phyloP scores from a whole-genome alignment of 2,113 vertebrate genomes.

The Ardeotis arabs region DNA sequence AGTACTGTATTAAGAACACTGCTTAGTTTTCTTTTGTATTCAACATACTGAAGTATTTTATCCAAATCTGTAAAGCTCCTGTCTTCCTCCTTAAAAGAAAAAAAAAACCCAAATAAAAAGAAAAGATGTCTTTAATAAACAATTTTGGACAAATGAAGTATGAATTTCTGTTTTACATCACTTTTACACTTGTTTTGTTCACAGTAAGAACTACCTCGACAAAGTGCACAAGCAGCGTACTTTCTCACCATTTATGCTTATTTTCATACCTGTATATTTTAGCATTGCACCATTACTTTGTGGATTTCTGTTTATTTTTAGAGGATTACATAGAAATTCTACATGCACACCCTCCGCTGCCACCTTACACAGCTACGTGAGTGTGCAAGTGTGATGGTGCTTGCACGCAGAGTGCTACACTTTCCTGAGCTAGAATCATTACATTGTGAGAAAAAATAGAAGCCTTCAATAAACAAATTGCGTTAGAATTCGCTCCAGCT shows the following conservation, averaged over 20 bases:
- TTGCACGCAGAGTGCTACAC: rapidly evolving
- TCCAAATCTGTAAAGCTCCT: neutral
- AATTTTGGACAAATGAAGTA: neutral
- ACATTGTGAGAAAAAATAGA: neutral
- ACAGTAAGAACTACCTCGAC: neutral
- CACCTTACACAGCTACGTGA: neutral
- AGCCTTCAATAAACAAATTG: neutral
- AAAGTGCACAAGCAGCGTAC: neutral
- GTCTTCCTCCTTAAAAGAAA: neutral
- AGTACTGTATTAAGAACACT: neutral
- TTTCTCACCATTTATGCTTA: neutral
- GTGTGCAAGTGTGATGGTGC: neutral
- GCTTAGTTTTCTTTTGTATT: neutral
- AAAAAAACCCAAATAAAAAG: neutral
- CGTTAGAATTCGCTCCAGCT: slow-evolving; percentile 31
- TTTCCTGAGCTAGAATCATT: neutral
- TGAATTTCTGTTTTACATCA: neutral
- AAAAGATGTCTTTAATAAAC: neutral
- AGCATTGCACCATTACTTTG: neutral
- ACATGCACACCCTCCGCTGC: neutral
- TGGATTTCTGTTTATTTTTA: slow-evolving; percentile 8
- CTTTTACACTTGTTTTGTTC: neutral
- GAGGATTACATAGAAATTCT: slow-evolving; percentile 8
- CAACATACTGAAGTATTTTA: neutral
- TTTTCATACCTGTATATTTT: neutral